Evolutionary conservation across 35 echinoderm and acorn worm species (phyloP).

Genomic region (Amphiura filiformis): DNA sequence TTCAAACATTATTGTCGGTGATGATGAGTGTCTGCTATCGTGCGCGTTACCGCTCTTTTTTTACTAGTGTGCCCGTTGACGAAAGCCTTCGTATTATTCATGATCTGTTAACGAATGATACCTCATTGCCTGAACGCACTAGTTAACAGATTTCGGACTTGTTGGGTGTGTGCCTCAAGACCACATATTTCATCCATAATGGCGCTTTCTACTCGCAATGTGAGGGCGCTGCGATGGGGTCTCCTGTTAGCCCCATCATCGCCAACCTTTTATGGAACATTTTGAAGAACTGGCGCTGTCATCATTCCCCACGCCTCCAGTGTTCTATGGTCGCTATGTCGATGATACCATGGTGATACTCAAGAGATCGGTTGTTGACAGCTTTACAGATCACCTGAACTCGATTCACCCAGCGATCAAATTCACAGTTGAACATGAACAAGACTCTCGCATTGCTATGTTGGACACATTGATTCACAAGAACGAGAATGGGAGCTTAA

Average conservation of each 20-base stretch:
- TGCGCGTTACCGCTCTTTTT: neutral
- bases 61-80: neutral
- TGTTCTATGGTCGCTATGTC: slow-evolving; percentile 35
- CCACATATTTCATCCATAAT: slow-evolving; percentile 32
- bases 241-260: slow-evolving; percentile 16
- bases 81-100: neutral
- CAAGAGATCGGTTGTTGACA: neutral
- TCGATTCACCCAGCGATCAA: slow-evolving; percentile 18
- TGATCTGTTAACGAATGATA: neutral
- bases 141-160: neutral
- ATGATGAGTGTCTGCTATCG: neutral
- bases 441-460: neutral
- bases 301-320: neutral
- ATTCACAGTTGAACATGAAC: neutral
- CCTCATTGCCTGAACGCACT: neutral
- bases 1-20: neutral
- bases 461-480: neutral
- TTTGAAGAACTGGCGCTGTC: slow-evolving; percentile 25
- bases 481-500: neutral
- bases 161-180: slow-evolving; percentile 3
- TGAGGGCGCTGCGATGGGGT: slow-evolving; percentile 38
- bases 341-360: slow-evolving; percentile 29
- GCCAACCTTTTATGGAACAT: slow-evolving; percentile 47
- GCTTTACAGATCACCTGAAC: neutral
- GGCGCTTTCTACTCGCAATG: slow-evolving; percentile 1